Evolutionary conservation across 2,797 vertebrate genomes (phyloP).

Genomic region (Uromys caudimaculatus): DNA sequence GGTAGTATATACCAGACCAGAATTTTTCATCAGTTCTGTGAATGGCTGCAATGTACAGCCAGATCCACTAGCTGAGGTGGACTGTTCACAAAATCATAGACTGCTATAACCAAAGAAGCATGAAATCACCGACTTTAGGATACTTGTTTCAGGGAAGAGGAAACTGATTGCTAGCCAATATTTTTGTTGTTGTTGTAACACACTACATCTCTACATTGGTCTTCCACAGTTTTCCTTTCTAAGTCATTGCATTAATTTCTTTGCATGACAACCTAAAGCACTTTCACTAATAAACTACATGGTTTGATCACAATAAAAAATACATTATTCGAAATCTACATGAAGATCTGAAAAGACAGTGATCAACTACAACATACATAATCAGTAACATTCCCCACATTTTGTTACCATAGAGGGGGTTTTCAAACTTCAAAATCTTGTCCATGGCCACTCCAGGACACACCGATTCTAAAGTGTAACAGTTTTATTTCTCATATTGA

Average conservation of each 20-base stretch:
- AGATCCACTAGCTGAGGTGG: neutral
- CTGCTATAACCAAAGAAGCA: constrained; percentile 8
- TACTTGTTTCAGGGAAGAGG: neutral
- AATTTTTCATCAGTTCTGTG: neutral
- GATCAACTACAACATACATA: constrained; percentile 10
- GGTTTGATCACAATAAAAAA: neutral
- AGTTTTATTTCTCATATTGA: constrained; percentile 31
- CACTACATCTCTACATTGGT: neutral
- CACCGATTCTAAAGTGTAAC: neutral
- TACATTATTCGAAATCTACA: neutral
- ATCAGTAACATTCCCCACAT: constrained; percentile 23
- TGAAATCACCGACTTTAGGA: neutral
- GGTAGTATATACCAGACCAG: neutral
- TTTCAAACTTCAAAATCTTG: constrained; percentile 40
- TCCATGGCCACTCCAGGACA: constrained; percentile 17
- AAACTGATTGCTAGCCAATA: neutral
- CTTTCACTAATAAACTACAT: neutral
- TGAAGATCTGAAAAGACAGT: neutral
- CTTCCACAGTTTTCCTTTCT: neutral
- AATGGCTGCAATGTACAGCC: neutral
- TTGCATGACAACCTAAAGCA: constrained; percentile 38
- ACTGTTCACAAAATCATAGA: neutral
- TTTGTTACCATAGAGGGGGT: neutral
- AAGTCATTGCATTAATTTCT: neutral
- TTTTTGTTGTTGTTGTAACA: neutral